Base-by-base conservation (phyloP, 2,797 vertebrate species). In the Neopelma chrysocephalum region DNA sequence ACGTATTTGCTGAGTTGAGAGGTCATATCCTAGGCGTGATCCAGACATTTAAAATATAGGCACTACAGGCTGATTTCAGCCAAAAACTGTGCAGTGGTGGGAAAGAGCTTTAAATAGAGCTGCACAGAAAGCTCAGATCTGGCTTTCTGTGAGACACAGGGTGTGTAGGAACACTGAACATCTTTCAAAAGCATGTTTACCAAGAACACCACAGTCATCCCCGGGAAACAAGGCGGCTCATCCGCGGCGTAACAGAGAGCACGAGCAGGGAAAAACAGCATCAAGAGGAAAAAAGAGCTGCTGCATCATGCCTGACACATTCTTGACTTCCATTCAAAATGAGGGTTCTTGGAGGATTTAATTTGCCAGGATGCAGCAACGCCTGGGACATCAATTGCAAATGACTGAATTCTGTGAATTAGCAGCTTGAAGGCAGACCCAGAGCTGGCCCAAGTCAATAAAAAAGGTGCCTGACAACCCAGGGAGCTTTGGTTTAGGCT, bases 241-340 rank as follows among this genome's bases (percentile, higher is more conserved):
- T 60, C 20, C 65, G 25, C 9, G 4, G 79, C 12, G 4, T 14
- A 88, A 86, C 76, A 75, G 72, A 94, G 87, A 58, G 72, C 95
- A 93, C 1, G 17, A 77, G 70, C 82, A 90, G 81, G 87, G 47
- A 95, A 86, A 86, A 96, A 93, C 65, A 87, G 91, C 71, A 91
- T 77, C 71, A 75, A 80, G 72, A 91, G 88, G 12, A 19, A 17
- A 38, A 82, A 68, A 69, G 58, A 90, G 62, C 26, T 78, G 65
- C 94, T 96, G 96, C 91, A 94, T 91, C 91, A 94, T 43, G 68
- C 92, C 14, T 93, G 91, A 94, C 13, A 71, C 79, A 68, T 92
- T 84, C 87, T 75, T 92, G 87, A 96, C 86, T 95, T 83, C 78
- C 53, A 80, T 92, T 94, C 84, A 91, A 91, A 87, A 43, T 32